Evolutionary conservation across 2,888 invertebrate species (phyloP).

Genomic region (Ecliptopera silaceata): DNA sequence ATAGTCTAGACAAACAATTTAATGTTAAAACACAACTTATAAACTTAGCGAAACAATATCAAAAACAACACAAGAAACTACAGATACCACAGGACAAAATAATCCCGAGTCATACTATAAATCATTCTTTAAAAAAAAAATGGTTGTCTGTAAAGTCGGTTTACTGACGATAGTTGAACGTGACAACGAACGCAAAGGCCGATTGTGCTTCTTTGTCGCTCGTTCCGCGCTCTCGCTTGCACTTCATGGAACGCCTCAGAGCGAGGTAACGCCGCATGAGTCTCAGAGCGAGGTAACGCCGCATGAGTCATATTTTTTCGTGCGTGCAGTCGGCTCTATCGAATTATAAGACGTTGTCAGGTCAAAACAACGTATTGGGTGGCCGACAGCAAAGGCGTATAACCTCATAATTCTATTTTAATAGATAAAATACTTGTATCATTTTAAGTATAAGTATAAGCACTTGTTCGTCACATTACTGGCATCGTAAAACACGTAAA

Average conservation of each 20-base stretch:
- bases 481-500: slow-evolving; percentile 46
- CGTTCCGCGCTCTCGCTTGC: no score
- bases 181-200: no score
- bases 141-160: no score
- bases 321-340: no score
- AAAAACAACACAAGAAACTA: background rate
- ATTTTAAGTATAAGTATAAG: slow-evolving; percentile 16
- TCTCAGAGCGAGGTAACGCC: no score
- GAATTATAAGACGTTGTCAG: no score
- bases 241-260: no score
- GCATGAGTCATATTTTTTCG: no score
- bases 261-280: no score
- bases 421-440: slow-evolving; percentile 15
- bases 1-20: background rate
- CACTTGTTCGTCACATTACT: slow-evolving; percentile 47
- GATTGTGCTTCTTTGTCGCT: no score
- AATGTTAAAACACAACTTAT: slow-evolving; percentile 8
- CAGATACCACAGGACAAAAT: background rate
- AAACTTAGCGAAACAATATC: slow-evolving; percentile 12
- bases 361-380: slow-evolving; percentile 17
- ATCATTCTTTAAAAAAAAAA: slow-evolving; percentile 15
- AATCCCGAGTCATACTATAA: slow-evolving; percentile 5
- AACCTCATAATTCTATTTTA: slow-evolving; percentile 20
- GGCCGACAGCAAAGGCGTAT: slow-evolving; percentile 12
- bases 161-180: no score